These are phyloP conservation scores for Sarcophaga caerulescens DNA, from an alignment of 2,888 invertebrate species.

Conservation along the genomic window DNA sequence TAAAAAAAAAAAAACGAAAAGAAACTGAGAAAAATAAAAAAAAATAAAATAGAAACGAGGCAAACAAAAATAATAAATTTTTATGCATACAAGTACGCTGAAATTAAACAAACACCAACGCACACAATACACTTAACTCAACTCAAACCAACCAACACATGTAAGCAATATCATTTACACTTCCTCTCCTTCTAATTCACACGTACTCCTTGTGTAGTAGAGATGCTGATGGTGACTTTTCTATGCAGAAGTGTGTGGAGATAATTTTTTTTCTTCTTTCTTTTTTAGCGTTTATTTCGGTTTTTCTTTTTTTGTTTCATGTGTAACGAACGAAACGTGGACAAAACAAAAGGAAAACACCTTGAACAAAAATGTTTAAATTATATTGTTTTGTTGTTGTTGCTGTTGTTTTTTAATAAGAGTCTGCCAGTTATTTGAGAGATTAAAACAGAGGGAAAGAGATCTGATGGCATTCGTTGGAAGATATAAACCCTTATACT, in stretches of 20 bases:
- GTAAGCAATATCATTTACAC: too few relatives aligned
- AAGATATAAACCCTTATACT: background rate
- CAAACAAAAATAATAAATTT: too few relatives aligned
- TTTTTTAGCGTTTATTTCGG: background rate
- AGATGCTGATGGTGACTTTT: background rate
- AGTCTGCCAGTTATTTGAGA: conserved; percentile 64
- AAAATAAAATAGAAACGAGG: too few relatives aligned
- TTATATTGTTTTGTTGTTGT: conserved; percentile 22
- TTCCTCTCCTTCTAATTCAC: too few relatives aligned
- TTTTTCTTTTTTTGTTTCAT: conserved; percentile 9
- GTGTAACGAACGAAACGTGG: conserved; percentile 63
- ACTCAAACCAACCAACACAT: too few relatives aligned
- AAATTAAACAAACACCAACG: too few relatives aligned
- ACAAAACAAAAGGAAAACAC: conserved; percentile 66
- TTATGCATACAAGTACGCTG: too few relatives aligned
- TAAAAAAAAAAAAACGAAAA: background rate
- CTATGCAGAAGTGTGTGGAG: background rate
- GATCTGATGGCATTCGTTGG: conserved; percentile 53
- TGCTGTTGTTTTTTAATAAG: conserved; percentile 24
- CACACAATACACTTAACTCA: too few relatives aligned
- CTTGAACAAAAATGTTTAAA: conserved; percentile 57
- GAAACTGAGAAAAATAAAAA: background rate
- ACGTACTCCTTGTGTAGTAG: too few relatives aligned
- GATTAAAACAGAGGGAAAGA: conserved; percentile 40
- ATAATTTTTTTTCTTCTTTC: too few relatives aligned